Evolutionary conservation across 2,113 vertebrate species (phyloP).

Genomic region (Psettodes erumei): DNA sequence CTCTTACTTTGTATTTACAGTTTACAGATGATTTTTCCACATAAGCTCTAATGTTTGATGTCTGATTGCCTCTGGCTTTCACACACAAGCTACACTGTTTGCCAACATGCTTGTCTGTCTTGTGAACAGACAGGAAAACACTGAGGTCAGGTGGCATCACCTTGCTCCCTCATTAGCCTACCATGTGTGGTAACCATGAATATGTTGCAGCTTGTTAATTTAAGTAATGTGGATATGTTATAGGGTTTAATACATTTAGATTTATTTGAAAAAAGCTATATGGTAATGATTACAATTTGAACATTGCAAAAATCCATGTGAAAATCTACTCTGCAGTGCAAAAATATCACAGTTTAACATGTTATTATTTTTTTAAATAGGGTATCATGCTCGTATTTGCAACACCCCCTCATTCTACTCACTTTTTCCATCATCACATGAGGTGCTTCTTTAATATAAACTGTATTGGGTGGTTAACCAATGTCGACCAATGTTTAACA

Average conservation of each 20-base stretch:
- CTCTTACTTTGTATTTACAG: too few species aligned
- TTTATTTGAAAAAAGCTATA: neutral
- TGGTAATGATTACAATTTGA: neutral
- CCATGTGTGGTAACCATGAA: slow-evolving; percentile 8
- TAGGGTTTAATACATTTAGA: neutral
- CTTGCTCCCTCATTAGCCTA: neutral
- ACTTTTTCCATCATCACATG: neutral
- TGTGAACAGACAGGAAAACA: neutral
- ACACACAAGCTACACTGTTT: neutral
- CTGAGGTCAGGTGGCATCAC: neutral
- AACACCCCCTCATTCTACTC: neutral
- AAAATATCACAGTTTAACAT: too few species aligned
- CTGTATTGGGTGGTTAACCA: too few species aligned
- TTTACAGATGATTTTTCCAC: too few species aligned
- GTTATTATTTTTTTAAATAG: too few species aligned
- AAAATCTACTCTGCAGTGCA: neutral
- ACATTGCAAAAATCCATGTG: neutral
- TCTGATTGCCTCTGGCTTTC: neutral
- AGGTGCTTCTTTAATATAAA: neutral
- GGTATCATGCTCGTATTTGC: neutral
- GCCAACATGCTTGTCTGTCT: neutral
- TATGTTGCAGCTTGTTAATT: neutral
- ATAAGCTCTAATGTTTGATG: neutral
- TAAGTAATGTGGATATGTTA: neutral
- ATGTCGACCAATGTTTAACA: neutral